Evolutionary conservation across 2,113 vertebrate genomes (phyloP).

Genomic region (Nesoenas mayeri): DNA sequence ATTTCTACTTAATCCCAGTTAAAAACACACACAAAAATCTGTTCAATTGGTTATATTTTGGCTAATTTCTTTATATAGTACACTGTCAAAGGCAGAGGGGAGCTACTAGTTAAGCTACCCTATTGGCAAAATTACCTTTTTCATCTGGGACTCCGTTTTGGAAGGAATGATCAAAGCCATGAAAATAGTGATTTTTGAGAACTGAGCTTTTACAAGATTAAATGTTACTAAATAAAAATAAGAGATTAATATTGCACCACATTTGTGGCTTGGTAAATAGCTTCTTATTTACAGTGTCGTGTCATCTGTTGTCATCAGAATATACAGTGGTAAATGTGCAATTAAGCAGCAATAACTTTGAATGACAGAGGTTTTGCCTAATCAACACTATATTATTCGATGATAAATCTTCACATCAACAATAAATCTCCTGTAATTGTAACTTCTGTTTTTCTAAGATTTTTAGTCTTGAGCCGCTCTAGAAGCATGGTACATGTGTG

Average conservation of each 20-base stretch:
- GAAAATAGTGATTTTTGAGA: neutral
- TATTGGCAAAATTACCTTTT: neutral
- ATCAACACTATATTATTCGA: neutral
- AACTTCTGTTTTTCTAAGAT: neutral
- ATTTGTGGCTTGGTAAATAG: neutral
- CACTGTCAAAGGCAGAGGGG: neutral
- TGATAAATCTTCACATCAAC: neutral
- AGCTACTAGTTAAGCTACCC: neutral
- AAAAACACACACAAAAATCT: neutral
- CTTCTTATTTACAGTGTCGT: neutral
- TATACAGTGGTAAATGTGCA: neutral
- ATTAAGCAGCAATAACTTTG: neutral
- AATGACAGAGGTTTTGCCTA: neutral
- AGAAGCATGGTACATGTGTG: neutral
- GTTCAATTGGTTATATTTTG: neutral
- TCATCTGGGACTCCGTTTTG: neutral
- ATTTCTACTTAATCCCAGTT: slow-evolving; percentile 5
- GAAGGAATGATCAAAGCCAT: neutral
- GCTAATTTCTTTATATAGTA: neutral
- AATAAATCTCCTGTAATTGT: neutral
- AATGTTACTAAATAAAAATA: neutral
- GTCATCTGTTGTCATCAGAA: neutral
- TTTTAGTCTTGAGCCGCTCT: neutral
- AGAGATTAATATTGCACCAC: neutral
- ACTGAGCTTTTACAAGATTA: neutral